phyloP scores from a whole-genome alignment of 2,888 invertebrate species.

The Criorhina ranunculi region DNA sequence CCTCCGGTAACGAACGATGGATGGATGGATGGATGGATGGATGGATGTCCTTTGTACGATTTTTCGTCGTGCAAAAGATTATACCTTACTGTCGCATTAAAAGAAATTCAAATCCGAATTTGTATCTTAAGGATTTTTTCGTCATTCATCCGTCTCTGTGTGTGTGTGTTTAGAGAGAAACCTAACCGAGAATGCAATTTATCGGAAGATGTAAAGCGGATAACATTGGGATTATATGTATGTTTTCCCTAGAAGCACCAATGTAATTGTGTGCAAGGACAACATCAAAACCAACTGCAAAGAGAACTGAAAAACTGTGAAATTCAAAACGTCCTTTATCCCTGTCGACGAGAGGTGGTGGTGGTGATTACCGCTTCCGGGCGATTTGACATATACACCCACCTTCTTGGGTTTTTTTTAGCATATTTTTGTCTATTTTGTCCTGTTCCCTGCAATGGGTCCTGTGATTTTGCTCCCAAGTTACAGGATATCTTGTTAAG shows the following conservation, averaged over 20 bases:
- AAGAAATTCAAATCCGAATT: constrained; percentile 66
- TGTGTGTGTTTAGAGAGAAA: constrained; percentile 11
- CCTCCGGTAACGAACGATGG: neutral
- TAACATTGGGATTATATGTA: constrained; percentile 71
- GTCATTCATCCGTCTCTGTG: constrained; percentile 23
- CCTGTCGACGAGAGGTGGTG: constrained; percentile 1
- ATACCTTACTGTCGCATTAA: constrained; percentile 62
- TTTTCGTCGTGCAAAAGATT: constrained; percentile 47
- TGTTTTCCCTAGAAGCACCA: constrained; percentile 37
- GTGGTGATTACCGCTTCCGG: constrained; percentile 74
- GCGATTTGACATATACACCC: constrained; percentile 55
- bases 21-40: no score
- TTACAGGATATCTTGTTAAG: constrained; percentile 66
- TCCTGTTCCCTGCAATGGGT: constrained; percentile 17
- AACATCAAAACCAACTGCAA: constrained; percentile 23
- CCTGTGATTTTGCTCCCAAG: constrained; percentile 45
- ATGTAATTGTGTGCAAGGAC: constrained; percentile 74
- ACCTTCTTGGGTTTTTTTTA: constrained; percentile 38
- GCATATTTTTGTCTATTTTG: constrained; percentile 70
- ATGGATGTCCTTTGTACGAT: constrained; percentile 51
- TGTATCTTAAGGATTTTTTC: constrained; percentile 64
- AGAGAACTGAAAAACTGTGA: constrained; percentile 49
- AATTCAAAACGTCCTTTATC: constrained; percentile 71
- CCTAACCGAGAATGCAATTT: constrained; percentile 68
- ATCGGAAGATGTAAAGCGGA: constrained; percentile 75